These are phyloP conservation scores for Brachymystax lenok DNA, from an alignment of 2,797 vertebrate species.

Conservation along the genomic window DNA sequence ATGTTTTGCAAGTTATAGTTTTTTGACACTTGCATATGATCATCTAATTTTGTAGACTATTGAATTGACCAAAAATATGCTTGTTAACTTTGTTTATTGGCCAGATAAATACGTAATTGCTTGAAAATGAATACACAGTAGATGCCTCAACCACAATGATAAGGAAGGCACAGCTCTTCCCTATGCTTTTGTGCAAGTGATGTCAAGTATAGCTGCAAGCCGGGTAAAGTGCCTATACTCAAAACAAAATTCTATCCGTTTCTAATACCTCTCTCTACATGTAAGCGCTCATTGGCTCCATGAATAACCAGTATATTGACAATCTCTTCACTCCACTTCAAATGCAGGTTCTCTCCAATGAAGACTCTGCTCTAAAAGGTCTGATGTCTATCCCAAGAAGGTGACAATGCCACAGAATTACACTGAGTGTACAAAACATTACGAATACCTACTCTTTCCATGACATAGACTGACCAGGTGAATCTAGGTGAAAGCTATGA, in stretches of 20 bases:
- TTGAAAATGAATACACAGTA: constrained; percentile 63
- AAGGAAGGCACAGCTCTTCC: constrained; percentile 23
- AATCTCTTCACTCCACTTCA: background rate
- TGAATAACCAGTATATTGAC: background rate
- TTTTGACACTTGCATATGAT: constrained; percentile 30
- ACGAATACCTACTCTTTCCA: no score
- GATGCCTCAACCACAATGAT: constrained; percentile 48
- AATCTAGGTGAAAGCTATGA: no score
- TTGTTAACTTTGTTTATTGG: constrained; percentile 39
- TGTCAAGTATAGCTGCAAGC: constrained; percentile 58
- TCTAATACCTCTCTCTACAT: constrained; percentile 18
- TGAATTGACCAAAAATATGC: constrained; percentile 12
- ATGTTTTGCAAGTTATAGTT: background rate
- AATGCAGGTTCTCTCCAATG: background rate
- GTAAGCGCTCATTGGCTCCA: no score
- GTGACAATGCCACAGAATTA: background rate
- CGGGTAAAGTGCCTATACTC: constrained; percentile 30
- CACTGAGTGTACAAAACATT: background rate
- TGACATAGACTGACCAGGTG: no score
- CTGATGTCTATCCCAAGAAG: background rate
- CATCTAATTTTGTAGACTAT: constrained; percentile 4
- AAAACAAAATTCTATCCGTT: constrained; percentile 19
- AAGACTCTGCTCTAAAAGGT: background rate
- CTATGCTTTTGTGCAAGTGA: constrained; percentile 68
- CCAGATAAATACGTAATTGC: constrained; percentile 61